A percentile compares a stretch with the other conserved stretches of the same genome.
Evolutionary conservation across 2,113 vertebrate species (phyloP).

Genomic region (Pelobates fuscus): DNA sequence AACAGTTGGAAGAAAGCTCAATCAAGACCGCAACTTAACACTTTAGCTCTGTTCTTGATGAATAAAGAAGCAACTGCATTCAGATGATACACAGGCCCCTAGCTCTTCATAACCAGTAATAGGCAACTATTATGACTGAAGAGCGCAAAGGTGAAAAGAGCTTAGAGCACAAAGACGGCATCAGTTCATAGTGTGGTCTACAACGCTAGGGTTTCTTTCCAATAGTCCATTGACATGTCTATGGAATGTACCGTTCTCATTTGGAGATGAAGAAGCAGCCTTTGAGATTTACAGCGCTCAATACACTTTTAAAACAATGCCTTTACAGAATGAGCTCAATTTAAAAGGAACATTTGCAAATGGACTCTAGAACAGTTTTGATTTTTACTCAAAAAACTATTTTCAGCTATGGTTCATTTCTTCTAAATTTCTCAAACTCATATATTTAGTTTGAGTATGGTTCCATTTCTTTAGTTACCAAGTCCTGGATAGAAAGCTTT

Average conservation of each 20-base stretch:
- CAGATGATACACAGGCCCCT: slow-evolving; percentile 58
- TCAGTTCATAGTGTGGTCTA: slow-evolving; percentile 55
- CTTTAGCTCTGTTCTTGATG: slow-evolving; percentile 72
- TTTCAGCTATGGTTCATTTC: too few relatives aligned
- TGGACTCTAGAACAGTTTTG: not conserved
- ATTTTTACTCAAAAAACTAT: not conserved
- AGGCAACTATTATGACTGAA: slow-evolving; percentile 56
- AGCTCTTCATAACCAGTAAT: slow-evolving; percentile 53
- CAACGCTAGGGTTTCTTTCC: slow-evolving; percentile 27
- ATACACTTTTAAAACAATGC: not conserved
- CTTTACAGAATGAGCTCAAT: not conserved
- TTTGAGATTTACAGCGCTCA: slow-evolving; percentile 42
- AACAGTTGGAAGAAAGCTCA: slow-evolving; percentile 77
- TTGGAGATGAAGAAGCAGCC: not conserved
- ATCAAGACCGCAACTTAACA: slow-evolving; percentile 71
- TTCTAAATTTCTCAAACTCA: too few relatives aligned
- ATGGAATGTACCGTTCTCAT: slow-evolving; percentile 28
- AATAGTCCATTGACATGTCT: slow-evolving; percentile 41
- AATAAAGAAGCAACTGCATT: slow-evolving; percentile 61
- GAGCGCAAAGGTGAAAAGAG: slow-evolving; percentile 59
- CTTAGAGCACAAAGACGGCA: slow-evolving; percentile 52
- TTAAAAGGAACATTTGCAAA: slow-evolving; percentile 6
- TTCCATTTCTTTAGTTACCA: too few relatives aligned
- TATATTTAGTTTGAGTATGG: too few relatives aligned
- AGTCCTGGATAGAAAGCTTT: too few relatives aligned